Evolutionary conservation across 2,113 vertebrate species (phyloP).

Genomic region (Noturus placidus): DNA sequence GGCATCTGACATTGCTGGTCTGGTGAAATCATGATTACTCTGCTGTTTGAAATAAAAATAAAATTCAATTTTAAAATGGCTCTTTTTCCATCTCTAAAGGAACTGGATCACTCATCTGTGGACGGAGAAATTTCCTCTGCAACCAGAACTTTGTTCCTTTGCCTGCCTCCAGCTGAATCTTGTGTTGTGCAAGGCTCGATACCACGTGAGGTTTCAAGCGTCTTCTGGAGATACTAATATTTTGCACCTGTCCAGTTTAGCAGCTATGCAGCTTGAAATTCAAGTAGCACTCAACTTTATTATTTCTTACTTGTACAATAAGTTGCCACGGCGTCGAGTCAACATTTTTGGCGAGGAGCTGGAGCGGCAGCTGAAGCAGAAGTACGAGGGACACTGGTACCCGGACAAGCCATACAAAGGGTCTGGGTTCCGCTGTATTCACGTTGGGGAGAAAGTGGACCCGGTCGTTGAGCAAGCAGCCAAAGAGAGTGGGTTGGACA

Average conservation of each 20-base stretch:
- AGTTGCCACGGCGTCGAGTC: slow-evolving; percentile 94
- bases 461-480: slow-evolving; percentile 96
- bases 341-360: slow-evolving; percentile 99
- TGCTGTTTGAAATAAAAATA: too few relatives aligned
- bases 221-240: slow-evolving; percentile 41
- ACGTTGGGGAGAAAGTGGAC: slow-evolving; percentile 96
- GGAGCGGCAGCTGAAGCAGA: slow-evolving; percentile 95
- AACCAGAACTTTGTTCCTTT: slow-evolving; percentile 84
- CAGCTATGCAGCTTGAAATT: slow-evolving; percentile 99
- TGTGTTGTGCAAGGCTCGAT: slow-evolving; percentile 61
- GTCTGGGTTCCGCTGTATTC: slow-evolving; percentile 97
- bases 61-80: not conserved
- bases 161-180: slow-evolving; percentile 74
- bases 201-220: slow-evolving; percentile 57
- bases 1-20: not conserved
- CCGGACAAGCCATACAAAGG: slow-evolving; percentile 99
- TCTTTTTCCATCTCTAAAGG: slow-evolving; percentile 72
- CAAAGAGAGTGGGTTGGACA: slow-evolving; percentile 97
- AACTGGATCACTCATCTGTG: slow-evolving; percentile 77
- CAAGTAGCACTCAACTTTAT: slow-evolving; percentile 99
- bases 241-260: slow-evolving; percentile 73
- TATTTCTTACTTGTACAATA: slow-evolving; percentile 99
- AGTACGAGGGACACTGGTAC: slow-evolving; percentile 99
- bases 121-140: slow-evolving; percentile 77
- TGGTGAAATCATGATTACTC: not conserved